These are phyloP conservation scores for Drosophila testacea DNA, from an alignment of 2,888 invertebrate species.

Conservation along the genomic window DNA sequence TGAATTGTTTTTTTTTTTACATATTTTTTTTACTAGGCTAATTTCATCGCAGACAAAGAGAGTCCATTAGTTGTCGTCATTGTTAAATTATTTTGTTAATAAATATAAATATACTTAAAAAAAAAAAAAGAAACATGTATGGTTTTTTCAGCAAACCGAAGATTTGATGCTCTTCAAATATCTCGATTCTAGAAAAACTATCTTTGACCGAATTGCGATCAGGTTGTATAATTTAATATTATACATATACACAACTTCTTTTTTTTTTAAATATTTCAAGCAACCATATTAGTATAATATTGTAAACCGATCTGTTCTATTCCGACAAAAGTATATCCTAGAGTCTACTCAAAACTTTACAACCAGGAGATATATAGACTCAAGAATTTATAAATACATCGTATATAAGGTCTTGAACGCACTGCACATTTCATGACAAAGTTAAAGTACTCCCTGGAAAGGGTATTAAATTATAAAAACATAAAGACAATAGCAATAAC, in stretches of 20 bases:
- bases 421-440: background rate
- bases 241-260: background rate
- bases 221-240: no score
- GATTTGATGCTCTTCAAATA: background rate
- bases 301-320: no score
- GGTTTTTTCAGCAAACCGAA: background rate
- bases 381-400: no score
- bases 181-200: no score
- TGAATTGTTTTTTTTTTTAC: slow-evolving; percentile 56
- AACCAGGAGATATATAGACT: no score
- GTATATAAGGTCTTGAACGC: no score
- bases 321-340: no score
- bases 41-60: slow-evolving; percentile 55
- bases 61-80: slow-evolving; percentile 39
- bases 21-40: slow-evolving; percentile 67
- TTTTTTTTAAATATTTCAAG: background rate
- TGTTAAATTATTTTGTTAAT: slow-evolving; percentile 61
- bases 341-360: no score
- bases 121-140: background rate
- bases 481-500: background rate
- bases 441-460: background rate
- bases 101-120: slow-evolving; percentile 28
- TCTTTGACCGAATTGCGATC: no score
- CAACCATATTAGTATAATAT: no score
- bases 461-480: background rate